Conservation (phyloP, 2,113 vertebrate genomes). For the Aleadryas rufinucha region DNA sequence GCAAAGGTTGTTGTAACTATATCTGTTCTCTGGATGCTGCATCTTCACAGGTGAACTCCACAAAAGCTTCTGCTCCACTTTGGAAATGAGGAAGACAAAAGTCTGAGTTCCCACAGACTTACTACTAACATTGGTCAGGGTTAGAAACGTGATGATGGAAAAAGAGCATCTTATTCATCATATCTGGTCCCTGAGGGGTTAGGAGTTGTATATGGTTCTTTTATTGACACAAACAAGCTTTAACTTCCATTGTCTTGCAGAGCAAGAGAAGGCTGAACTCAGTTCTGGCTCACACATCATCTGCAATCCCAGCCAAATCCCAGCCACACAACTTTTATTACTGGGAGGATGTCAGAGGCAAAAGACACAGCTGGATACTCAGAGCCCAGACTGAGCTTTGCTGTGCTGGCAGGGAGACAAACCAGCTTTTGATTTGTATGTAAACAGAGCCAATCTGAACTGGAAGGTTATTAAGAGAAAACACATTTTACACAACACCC, state of each 20-base stretch:
- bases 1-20: neutral
- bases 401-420: conserved; percentile 53
- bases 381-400: conserved; percentile 47
- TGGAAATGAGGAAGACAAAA: neutral
- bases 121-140: neutral
- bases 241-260: conserved; percentile 44
- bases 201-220: conserved; percentile 22
- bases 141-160: conserved; percentile 29
- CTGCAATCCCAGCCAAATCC: conserved; percentile 38
- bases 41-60: neutral
- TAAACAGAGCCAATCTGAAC: conserved; percentile 63
- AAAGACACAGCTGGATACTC: conserved; percentile 55
- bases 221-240: conserved; percentile 47
- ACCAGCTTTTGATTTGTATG: conserved; percentile 50
- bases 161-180: conserved; percentile 23
- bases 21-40: neutral
- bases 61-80: neutral
- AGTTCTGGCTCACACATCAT: conserved; percentile 36
- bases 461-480: conserved; percentile 59
- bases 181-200: neutral
- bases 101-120: conserved; percentile 2
- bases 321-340: conserved; percentile 51
- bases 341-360: conserved; percentile 59
- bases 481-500: conserved; percentile 41
- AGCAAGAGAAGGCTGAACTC: conserved; percentile 43